These are phyloP conservation scores for Eurytoma adleriae DNA, from an alignment of 2,888 invertebrate genomes.

Conservation along the genomic window DNA sequence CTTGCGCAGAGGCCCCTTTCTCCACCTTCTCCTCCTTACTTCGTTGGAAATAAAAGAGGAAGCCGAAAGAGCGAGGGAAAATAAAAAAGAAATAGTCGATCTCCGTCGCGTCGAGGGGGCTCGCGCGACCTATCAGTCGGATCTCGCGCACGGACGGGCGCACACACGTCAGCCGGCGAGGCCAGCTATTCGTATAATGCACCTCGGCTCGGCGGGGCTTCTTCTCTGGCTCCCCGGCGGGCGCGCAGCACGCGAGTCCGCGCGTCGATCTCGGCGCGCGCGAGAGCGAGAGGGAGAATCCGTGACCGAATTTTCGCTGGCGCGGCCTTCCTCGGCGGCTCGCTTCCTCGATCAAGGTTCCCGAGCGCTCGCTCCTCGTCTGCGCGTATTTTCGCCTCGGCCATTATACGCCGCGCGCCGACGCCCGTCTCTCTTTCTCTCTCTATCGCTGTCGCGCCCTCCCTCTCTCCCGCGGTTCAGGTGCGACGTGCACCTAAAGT, in stretches of 20 bases:
- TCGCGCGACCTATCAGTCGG: conserved; percentile 27
- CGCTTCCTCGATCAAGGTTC: conserved; percentile 54
- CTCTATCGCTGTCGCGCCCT: not conserved
- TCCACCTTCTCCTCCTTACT: too few species aligned
- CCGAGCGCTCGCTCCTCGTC: conserved; percentile 25
- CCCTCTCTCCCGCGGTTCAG: too few species aligned
- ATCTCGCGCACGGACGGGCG: conserved; percentile 10
- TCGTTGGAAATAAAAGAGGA: too few species aligned
- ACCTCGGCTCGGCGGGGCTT: conserved; percentile 17
- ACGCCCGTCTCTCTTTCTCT: not conserved
- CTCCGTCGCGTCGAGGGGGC: too few species aligned
- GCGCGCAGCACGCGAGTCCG: not conserved
- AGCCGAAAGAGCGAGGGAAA: too few species aligned
- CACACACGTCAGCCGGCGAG: conserved; percentile 1
- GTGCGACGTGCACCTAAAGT: too few species aligned
- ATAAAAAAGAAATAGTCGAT: too few species aligned
- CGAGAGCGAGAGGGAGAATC: conserved; percentile 38
- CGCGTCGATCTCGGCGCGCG: conserved; percentile 4
- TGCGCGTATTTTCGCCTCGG: conserved; percentile 45
- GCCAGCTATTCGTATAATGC: conserved; percentile 15
- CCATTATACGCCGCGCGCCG: not conserved
- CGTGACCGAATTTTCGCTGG: conserved; percentile 54
- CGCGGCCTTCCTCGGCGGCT: conserved; percentile 36
- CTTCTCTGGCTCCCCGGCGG: not conserved
- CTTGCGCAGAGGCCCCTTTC: too few species aligned